phyloP scores from a whole-genome alignment of 2,113 vertebrate species.

The Nibea coibor region DNA sequence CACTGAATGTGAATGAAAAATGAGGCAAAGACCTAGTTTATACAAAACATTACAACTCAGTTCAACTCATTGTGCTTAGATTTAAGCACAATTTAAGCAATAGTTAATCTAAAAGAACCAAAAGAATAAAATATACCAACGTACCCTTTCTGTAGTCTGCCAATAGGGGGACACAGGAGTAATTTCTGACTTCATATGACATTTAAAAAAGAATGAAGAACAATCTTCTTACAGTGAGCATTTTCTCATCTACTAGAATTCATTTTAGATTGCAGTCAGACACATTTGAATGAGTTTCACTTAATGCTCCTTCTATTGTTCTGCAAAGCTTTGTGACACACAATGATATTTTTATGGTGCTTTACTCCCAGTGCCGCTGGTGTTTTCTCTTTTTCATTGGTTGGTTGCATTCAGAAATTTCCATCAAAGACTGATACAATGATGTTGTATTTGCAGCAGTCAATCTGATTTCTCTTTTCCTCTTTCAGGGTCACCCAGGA shows the following conservation, averaged over 20 bases:
- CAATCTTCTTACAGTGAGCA: slow-evolving; percentile 1
- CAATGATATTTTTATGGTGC: slow-evolving; percentile 28
- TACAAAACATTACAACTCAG: background rate
- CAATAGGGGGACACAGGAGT: background rate
- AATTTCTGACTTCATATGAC: slow-evolving; percentile 24
- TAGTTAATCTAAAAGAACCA: background rate
- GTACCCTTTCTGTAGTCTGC: slow-evolving; percentile 15
- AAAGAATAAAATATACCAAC: slow-evolving; percentile 1
- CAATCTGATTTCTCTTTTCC: slow-evolving; percentile 24
- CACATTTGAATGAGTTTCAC: slow-evolving; percentile 45
- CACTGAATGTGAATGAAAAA: background rate
- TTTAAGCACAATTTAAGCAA: no score
- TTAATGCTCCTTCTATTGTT: slow-evolving; percentile 39
- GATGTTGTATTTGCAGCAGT: slow-evolving; percentile 35
- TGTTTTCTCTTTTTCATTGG: slow-evolving; percentile 16
- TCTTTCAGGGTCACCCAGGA: slow-evolving; percentile 91
- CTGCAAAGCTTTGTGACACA: slow-evolving; percentile 42
- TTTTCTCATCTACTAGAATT: slow-evolving; percentile 40
- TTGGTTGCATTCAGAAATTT: slow-evolving; percentile 25
- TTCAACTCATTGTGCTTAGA: background rate
- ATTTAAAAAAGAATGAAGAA: slow-evolving; percentile 27
- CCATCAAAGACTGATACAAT: slow-evolving; percentile 20
- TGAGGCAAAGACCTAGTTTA: background rate
- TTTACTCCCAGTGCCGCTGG: slow-evolving; percentile 12
- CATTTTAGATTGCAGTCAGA: slow-evolving; percentile 44